Percentiles rank a stretch among this genome's conserved stretches.
Evolutionary conservation across 2,797 vertebrate species (phyloP).

Genomic region (Yasuhikotakia modesta): DNA sequence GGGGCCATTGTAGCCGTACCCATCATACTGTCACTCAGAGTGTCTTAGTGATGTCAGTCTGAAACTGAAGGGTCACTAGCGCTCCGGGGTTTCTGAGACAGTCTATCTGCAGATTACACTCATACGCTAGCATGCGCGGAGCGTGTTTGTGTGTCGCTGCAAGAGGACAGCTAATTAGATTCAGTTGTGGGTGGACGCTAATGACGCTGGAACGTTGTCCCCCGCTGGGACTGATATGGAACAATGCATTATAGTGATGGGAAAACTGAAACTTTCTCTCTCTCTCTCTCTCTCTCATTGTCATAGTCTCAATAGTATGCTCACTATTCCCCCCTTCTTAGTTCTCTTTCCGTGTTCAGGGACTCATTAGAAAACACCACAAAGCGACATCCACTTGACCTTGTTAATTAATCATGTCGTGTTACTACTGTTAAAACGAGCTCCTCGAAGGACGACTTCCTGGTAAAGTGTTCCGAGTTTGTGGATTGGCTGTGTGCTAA

Average conservation of each 20-base stretch:
- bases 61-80: constrained; percentile 50
- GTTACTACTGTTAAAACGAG: constrained; percentile 20
- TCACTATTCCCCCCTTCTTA: constrained; percentile 25
- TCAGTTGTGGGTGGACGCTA: constrained; percentile 58
- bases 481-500: constrained; percentile 21
- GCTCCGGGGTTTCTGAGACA: neutral
- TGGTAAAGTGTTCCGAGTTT: constrained; percentile 2
- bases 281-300: constrained; percentile 41
- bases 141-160: constrained; percentile 41
- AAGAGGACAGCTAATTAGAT: constrained; percentile 55
- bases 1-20: constrained; percentile 58
- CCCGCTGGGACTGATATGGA: constrained; percentile 66
- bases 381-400: constrained; percentile 50
- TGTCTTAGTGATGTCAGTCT: constrained; percentile 64
- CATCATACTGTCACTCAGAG: constrained; percentile 67
- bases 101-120: constrained; percentile 2
- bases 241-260: constrained; percentile 69
- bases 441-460: constrained; percentile 14
- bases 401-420: constrained; percentile 54
- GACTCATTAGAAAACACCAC: constrained; percentile 53
- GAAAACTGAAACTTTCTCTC: constrained; percentile 47
- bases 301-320: constrained; percentile 11
- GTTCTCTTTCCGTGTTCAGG: constrained; percentile 36
- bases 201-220: constrained; percentile 54
- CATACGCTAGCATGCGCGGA: constrained; percentile 2